phyloP scores from a whole-genome alignment of 2,797 vertebrate genomes.

The Cheirogaleus major region DNA sequence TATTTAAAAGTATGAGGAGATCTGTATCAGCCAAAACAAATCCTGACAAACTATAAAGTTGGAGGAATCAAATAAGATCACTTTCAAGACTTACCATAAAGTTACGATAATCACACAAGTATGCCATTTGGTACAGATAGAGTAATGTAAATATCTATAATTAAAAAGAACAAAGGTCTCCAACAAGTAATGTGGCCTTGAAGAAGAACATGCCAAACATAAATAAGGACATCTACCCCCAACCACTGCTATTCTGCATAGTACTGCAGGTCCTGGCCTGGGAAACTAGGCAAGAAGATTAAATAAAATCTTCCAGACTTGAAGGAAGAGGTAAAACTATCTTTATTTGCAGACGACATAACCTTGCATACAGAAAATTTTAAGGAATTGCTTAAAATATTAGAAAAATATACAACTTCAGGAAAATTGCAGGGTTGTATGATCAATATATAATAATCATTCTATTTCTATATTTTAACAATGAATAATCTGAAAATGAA shows the following conservation, averaged over 20 bases:
- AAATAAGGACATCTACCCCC: not conserved
- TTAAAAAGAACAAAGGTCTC: not conserved
- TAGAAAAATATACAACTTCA: not conserved
- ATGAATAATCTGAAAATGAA: not conserved
- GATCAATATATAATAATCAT: not conserved
- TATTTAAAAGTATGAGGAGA: not conserved
- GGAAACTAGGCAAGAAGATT: not conserved
- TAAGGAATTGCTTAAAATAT: not conserved
- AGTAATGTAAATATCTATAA: not conserved
- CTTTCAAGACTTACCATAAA: not conserved
- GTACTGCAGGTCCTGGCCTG: not conserved
- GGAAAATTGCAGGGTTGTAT: not conserved
- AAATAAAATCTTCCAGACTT: not conserved
- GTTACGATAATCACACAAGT: not conserved
- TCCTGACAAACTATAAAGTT: not conserved
- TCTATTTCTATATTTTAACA: not conserved
- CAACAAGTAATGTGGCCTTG: not conserved
- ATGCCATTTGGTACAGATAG: not conserved
- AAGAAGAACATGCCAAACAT: not conserved
- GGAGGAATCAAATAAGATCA: not conserved
- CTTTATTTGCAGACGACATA: not conserved
- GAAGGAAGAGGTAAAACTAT: not conserved
- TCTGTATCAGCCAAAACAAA: not conserved
- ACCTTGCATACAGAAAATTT: not conserved
- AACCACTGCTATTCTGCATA: not conserved